Evolutionary conservation across 2,797 vertebrate genomes (phyloP).

Genomic region (Pangasius sanitwongsei): DNA sequence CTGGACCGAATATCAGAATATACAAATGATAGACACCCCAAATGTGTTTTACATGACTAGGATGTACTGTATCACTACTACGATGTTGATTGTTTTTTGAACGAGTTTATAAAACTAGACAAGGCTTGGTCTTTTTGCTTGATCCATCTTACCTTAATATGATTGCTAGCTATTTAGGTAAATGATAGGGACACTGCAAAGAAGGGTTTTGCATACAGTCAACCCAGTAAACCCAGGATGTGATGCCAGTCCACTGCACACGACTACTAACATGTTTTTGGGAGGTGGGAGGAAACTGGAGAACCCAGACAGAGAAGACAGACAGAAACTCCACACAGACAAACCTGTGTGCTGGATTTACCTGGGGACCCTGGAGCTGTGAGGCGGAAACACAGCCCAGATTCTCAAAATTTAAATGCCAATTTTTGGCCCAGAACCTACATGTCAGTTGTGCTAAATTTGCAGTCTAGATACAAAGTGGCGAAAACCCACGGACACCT

Average conservation of each 20-base stretch:
- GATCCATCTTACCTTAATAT: background rate
- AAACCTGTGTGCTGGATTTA: background rate
- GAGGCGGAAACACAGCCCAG: background rate
- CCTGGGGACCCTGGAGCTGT: background rate
- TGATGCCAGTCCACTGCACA: background rate
- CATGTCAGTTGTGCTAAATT: background rate
- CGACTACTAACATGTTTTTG: background rate
- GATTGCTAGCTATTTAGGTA: background rate
- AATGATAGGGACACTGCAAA: background rate
- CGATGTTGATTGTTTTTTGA: background rate
- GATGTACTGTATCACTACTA: background rate
- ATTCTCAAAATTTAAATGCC: background rate
- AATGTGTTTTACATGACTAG: background rate
- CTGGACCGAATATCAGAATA: background rate
- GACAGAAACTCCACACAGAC: background rate
- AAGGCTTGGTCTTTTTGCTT: background rate
- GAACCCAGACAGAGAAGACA: background rate
- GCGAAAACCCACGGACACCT: background rate
- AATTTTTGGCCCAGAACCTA: background rate
- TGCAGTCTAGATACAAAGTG: background rate
- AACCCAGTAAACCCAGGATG: background rate
- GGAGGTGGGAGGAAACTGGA: background rate
- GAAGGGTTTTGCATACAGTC: background rate
- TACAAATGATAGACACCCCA: background rate
- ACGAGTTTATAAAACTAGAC: background rate